These are phyloP conservation scores for Chaetops frenatus DNA, from an alignment of 2,113 vertebrate genomes.

Conservation along the genomic window DNA sequence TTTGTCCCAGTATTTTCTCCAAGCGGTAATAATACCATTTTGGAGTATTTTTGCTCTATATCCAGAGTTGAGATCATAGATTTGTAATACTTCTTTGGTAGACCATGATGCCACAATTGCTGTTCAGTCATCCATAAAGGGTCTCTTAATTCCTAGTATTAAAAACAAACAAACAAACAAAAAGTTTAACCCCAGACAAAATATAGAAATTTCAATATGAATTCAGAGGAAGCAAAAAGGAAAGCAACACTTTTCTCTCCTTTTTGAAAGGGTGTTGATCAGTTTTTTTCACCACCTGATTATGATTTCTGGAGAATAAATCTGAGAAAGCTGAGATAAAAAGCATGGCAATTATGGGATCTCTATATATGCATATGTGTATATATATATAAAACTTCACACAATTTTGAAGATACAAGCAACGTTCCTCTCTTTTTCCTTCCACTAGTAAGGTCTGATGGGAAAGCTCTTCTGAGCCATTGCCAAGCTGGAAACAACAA, in stretches of 20 bases:
- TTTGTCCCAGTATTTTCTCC: not conserved
- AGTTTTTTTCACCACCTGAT: not conserved
- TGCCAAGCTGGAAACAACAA: not conserved
- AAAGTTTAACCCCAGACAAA: not conserved
- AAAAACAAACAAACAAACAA: not conserved
- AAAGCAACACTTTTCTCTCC: not conserved
- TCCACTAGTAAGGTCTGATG: not conserved
- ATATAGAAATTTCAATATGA: not conserved
- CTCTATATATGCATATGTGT: not conserved
- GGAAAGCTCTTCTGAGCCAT: not conserved
- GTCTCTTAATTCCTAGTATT: not conserved
- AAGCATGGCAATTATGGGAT: not conserved
- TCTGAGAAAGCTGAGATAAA: not conserved
- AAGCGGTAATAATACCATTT: not conserved
- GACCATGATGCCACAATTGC: fast-evolving
- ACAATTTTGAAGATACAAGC: conserved; percentile 26
- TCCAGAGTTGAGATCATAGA: not conserved
- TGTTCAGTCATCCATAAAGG: not conserved
- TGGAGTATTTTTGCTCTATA: not conserved
- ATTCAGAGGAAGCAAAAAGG: not conserved
- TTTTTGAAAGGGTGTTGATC: not conserved
- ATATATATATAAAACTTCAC: not conserved
- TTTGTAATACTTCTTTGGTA: not conserved
- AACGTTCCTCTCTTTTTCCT: conserved; percentile 11
- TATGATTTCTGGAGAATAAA: not conserved